Conservation (phyloP, 1,140 invertebrate species). For the Papilio helenus region DNA sequence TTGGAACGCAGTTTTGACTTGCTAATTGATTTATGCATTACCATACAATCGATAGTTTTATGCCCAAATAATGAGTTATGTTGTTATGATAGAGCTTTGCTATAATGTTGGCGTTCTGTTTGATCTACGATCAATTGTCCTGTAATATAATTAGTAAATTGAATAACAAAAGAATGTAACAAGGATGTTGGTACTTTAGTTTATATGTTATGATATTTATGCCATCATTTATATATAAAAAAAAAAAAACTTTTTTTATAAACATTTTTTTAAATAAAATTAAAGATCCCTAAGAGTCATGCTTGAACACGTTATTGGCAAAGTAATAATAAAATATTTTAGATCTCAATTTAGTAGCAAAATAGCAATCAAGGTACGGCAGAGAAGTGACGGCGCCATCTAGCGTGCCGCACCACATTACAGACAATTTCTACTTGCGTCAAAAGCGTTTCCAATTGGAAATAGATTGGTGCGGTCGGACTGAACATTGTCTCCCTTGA, state of each 20-base stretch:
- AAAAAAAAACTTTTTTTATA: too few relatives aligned
- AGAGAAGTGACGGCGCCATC: conserved; percentile 10
- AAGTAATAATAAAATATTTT: not conserved
- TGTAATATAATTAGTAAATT: not conserved
- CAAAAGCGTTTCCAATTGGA: conserved; percentile 45
- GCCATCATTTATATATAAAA: too few relatives aligned
- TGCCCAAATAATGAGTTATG: conserved; percentile 6
- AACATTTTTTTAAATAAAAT: too few relatives aligned
- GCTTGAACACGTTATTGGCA: too few relatives aligned
- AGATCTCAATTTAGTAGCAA: not conserved
- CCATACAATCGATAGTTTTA: conserved; percentile 20
- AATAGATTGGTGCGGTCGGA: conserved; percentile 44
- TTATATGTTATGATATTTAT: too few relatives aligned
- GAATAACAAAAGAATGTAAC: not conserved
- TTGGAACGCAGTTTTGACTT: conserved; percentile 35
- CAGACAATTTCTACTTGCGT: conserved; percentile 45
- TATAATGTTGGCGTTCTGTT: not conserved
- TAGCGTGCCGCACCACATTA: conserved; percentile 33
- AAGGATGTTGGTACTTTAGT: not conserved
- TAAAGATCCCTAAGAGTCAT: too few relatives aligned
- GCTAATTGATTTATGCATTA: conserved; percentile 36
- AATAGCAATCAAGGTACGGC: not conserved
- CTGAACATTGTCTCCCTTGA: conserved; percentile 34
- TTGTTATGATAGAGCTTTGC: conserved; percentile 6
- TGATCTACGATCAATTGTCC: conserved; percentile 7